Base-by-base conservation (phyloP, 2,888 invertebrate genomes). In the Bombyx huttoni region DNA sequence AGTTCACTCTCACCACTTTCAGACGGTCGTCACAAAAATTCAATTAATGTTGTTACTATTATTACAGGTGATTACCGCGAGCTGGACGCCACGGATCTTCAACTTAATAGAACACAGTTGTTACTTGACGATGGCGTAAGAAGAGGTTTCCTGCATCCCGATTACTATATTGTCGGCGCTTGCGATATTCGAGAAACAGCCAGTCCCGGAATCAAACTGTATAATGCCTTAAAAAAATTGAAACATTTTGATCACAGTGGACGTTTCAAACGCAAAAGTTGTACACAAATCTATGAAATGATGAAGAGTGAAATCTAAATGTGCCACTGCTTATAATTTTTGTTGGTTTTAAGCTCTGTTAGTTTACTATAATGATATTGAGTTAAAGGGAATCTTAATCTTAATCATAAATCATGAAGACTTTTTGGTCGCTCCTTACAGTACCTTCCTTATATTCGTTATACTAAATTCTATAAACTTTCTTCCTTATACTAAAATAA, bases 81-180 rank as follows among this genome's bases (percentile, higher is more conserved):
- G 40, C 8, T 40, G 8, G 12, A 40, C 3, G 40, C 40, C 12
- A 40, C 40, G 7, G 40, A 40, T 40, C 40, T 40, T 10, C 40
- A 40, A 7, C 3, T 40, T 8, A 40, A 40, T 40, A 40, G 40
- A 40, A 40, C 40, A 12, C 12, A 10, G 40, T 6, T 40, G 51
- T 40, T 58, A 12, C 52, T 58, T 6, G 47, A 53, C 6, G n/a
- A 40, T 1, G 58, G 55, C 8, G 54, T 58, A 0, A 13, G 46
- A 13, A 33, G 13, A 7, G 56, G 56, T 7, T 51, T 52, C 46
- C 50, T 58, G 13, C 48, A 56, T n/a, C 53, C 53, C n/a, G 49
- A 58, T 49, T 58, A 56, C 49, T 50, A 51, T n/a, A 49, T 58
- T 1, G 52, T 54, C 8, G 55, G 53, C 6, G 53, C 48, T 1